Percentiles rank a stretch among this genome's conserved stretches.
Evolutionary conservation across 2,797 vertebrate species (phyloP).

Genomic region (Saxicola maurus): DNA sequence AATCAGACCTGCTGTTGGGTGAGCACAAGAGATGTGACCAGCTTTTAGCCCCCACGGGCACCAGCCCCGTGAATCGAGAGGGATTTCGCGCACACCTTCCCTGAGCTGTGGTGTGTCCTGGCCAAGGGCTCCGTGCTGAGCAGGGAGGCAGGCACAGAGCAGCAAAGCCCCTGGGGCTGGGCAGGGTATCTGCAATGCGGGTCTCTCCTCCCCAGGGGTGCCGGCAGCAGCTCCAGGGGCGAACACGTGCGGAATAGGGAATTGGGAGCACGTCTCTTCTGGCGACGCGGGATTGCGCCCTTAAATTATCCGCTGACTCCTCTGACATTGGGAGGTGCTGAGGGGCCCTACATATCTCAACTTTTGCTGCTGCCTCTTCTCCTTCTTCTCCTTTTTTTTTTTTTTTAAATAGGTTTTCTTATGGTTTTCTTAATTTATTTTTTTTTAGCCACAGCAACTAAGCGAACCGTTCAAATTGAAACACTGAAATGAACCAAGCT

Average conservation of each 20-base stretch:
- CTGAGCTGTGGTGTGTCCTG: fast-evolving
- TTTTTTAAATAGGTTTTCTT: constrained; percentile 57
- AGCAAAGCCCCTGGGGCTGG: not conserved
- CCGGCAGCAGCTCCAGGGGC: not conserved
- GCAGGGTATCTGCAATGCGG: constrained; percentile 46
- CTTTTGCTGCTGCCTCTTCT: constrained; percentile 3
- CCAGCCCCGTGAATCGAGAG: fast-evolving
- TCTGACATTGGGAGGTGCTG: constrained; percentile 57
- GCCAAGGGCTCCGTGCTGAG: fast-evolving
- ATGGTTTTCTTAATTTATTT: constrained; percentile 62
- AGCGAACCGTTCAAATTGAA: constrained; percentile 69
- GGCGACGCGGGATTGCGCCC: not conserved
- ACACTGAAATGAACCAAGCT: constrained; percentile 74
- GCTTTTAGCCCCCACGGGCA: fast-evolving
- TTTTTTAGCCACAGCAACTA: constrained; percentile 68
- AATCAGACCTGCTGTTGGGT: fast-evolving
- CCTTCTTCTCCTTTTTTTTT: not conserved
- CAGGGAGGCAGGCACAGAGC: fast-evolving
- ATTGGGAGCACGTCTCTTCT: not conserved
- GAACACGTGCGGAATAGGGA: not conserved
- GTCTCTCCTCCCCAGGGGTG: constrained; percentile 30
- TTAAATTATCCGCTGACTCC: constrained; percentile 59
- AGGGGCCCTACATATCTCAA: constrained; percentile 46
- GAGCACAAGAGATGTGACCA: fast-evolving
- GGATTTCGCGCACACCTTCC: fast-evolving